Evolutionary conservation across 2,113 vertebrate species (phyloP).

Genomic region (Mystacornis crossleyi): DNA sequence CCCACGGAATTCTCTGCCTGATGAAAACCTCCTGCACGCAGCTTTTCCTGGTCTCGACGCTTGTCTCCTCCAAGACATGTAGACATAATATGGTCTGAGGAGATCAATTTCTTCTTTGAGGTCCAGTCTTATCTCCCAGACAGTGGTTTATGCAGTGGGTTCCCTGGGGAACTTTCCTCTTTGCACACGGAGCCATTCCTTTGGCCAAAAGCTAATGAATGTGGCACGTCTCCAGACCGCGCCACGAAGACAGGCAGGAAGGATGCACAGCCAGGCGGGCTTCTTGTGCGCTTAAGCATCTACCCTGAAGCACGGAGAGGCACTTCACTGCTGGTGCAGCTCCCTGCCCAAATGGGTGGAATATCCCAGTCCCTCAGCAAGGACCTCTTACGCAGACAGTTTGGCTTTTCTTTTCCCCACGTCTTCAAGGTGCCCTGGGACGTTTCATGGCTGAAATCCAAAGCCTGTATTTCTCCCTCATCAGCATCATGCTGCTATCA

Average conservation of each 20-base stretch:
- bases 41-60: constrained; percentile 37
- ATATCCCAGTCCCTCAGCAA: background rate
- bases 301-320: background rate
- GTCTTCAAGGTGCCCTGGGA: background rate
- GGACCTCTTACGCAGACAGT: rapidly evolving
- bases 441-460: background rate
- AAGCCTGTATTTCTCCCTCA: background rate
- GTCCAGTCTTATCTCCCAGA: constrained; percentile 61
- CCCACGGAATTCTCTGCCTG: constrained; percentile 64
- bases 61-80: constrained; percentile 44
- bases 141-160: constrained; percentile 35
- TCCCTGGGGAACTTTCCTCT: constrained; percentile 54
- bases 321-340: background rate
- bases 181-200: background rate
- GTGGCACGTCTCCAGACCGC: background rate
- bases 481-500: background rate
- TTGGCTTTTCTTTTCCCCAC: background rate
- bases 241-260: background rate
- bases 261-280: background rate
- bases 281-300: background rate
- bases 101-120: constrained; percentile 60
- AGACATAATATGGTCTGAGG: constrained; percentile 65
- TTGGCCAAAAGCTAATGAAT: constrained; percentile 50
- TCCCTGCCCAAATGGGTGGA: background rate
- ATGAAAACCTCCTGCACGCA: constrained; percentile 43